phyloP scores from a whole-genome alignment of 2,797 vertebrate genomes.

The Pteropus rufus region DNA sequence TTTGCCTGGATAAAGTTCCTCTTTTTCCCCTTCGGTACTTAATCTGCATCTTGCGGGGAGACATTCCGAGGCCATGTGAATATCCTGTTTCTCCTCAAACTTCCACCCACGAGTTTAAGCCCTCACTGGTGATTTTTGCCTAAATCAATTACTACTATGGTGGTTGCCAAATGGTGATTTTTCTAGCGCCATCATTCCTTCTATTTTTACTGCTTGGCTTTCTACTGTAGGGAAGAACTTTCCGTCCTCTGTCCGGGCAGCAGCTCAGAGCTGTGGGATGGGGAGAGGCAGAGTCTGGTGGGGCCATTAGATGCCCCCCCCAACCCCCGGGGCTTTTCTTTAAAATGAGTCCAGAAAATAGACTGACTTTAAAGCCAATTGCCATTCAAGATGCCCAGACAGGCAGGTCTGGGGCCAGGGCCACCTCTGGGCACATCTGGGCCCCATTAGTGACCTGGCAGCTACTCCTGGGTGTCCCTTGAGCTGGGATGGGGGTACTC shows the following conservation, averaged over 20 bases:
- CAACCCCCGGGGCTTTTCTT: slow-evolving; percentile 6
- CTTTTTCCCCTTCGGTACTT: not conserved
- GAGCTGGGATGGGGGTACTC: not conserved
- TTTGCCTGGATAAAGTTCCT: not conserved
- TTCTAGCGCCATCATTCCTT: not conserved
- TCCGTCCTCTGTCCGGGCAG: not conserved
- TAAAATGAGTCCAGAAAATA: slow-evolving; percentile 62
- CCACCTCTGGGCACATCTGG: slow-evolving; percentile 64
- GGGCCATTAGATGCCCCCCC: not conserved
- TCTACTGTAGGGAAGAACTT: not conserved
- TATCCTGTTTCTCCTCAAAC: not conserved
- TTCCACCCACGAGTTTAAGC: not conserved
- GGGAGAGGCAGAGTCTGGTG: not conserved
- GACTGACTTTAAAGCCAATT: not conserved
- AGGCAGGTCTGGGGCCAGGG: slow-evolving; percentile 42
- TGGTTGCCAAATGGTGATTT: not conserved
- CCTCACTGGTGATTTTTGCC: not conserved
- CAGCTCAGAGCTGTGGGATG: not conserved
- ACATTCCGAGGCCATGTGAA: not conserved
- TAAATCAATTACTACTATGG: not conserved
- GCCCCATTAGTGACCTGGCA: not conserved
- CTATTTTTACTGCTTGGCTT: not conserved
- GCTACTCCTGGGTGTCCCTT: not conserved
- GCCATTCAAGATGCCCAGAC: not conserved
- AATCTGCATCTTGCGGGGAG: not conserved